Conservation (phyloP, 1,140 invertebrate genomes). For the Drosophila setifemur region DNA sequence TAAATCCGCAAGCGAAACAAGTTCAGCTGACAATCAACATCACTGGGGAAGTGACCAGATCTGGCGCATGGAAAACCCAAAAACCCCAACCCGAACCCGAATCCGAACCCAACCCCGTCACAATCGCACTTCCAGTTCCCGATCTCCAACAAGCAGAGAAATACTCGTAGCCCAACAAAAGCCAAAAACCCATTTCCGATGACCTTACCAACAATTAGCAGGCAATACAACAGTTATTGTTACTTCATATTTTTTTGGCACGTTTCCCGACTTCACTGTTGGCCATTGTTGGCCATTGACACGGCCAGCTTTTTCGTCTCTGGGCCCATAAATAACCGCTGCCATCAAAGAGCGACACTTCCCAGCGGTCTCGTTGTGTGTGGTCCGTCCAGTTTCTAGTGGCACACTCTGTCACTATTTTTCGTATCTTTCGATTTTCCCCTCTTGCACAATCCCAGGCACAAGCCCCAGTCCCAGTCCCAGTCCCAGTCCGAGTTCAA, state of each 20-base stretch:
- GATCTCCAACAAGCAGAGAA: too few relatives aligned
- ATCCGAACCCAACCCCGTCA: not conserved
- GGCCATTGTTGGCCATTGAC: conserved; percentile 67
- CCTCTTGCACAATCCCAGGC: not conserved
- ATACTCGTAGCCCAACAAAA: conserved; percentile 14
- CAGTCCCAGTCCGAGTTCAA: conserved; percentile 20
- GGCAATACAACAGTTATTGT: conserved; percentile 37
- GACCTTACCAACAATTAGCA: conserved; percentile 52
- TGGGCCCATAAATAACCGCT: conserved; percentile 65
- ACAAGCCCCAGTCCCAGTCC: not conserved
- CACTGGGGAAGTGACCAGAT: conserved; percentile 38
- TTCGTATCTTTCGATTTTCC: conserved; percentile 25
- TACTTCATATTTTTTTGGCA: conserved; percentile 39
- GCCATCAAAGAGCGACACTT: not conserved
- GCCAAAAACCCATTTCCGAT: conserved; percentile 13
- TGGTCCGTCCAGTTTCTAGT: conserved; percentile 50
- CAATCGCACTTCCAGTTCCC: not conserved
- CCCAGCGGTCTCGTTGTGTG: conserved; percentile 29
- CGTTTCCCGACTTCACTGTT: conserved; percentile 47
- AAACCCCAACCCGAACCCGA: not conserved
- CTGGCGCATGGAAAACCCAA: conserved; percentile 43
- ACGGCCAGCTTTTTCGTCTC: conserved; percentile 64
- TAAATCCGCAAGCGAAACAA: conserved; percentile 71
- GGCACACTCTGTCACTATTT: conserved; percentile 66
- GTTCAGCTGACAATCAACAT: conserved; percentile 73